phyloP scores from a whole-genome alignment of 2,113 vertebrate species.

The Lophura nycthemera region DNA sequence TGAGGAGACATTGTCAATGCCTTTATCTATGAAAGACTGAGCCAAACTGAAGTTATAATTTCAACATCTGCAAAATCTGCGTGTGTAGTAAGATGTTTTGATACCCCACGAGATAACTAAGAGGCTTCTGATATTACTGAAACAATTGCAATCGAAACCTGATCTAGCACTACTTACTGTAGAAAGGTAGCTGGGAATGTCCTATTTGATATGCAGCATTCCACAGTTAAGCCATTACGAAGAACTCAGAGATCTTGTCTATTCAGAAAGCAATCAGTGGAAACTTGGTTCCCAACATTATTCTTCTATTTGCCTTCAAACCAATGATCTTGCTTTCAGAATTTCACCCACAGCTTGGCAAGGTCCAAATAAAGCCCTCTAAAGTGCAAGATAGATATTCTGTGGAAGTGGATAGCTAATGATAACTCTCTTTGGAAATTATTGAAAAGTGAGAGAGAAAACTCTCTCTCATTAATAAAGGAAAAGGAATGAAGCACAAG shows the following conservation, averaged over 20 bases:
- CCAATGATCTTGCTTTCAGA: neutral
- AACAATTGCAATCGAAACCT: neutral
- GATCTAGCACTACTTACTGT: neutral
- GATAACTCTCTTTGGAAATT: neutral
- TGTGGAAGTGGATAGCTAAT: neutral
- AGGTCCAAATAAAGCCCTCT: neutral
- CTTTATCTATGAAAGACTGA: neutral
- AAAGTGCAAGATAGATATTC: neutral
- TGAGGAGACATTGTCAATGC: neutral
- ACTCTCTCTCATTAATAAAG: neutral
- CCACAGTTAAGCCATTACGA: neutral
- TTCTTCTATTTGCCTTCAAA: slow-evolving; percentile 7
- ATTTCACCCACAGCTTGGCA: slow-evolving; percentile 1
- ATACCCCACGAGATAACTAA: neutral
- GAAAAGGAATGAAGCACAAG: neutral
- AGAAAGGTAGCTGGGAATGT: neutral
- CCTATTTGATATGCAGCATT: neutral
- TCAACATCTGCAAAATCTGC: neutral
- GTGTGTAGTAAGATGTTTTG: neutral
- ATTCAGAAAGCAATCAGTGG: neutral
- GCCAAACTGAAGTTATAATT: neutral
- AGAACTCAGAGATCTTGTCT: neutral
- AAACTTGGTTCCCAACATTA: neutral
- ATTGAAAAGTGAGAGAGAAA: neutral
- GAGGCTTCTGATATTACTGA: neutral